Conservation (phyloP, 2,888 invertebrate genomes). For the Drosophila acutilabella region DNA sequence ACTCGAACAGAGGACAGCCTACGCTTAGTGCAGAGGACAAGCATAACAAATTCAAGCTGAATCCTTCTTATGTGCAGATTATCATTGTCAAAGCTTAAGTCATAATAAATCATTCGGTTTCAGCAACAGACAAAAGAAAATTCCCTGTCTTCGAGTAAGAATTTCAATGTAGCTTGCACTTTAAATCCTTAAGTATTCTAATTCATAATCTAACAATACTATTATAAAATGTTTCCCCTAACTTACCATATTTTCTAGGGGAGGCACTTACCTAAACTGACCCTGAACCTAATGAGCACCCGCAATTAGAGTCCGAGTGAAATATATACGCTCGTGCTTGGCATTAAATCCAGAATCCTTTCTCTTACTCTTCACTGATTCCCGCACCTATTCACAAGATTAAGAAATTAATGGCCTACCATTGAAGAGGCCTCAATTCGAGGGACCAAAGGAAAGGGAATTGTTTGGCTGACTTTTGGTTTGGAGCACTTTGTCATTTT, state of each 20-base stretch:
- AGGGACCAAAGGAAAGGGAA: neutral
- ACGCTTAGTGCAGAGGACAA: slow-evolving; percentile 22
- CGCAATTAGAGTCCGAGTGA: slow-evolving; percentile 17
- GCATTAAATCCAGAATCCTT: neutral
- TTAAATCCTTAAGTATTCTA: neutral
- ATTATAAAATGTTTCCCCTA: slow-evolving; percentile 33
- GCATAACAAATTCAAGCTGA: slow-evolving; percentile 36
- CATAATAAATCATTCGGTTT: slow-evolving; percentile 66
- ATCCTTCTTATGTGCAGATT: slow-evolving; percentile 49
- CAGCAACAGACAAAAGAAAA: slow-evolving; percentile 4
- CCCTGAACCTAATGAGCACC: slow-evolving; percentile 20
- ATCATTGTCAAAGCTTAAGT: slow-evolving; percentile 58
- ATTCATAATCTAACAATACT: slow-evolving; percentile 23
- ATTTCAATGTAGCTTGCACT: slow-evolving; percentile 1
- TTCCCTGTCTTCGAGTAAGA: neutral
- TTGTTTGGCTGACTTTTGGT: slow-evolving; percentile 32
- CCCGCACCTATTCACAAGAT: slow-evolving; percentile 33
- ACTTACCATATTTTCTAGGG: slow-evolving; percentile 6
- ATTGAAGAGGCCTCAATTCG: neutral
- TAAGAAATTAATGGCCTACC: slow-evolving; percentile 42
- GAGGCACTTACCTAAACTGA: slow-evolving; percentile 2
- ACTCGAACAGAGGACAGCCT: slow-evolving; percentile 15
- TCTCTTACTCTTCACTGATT: neutral
- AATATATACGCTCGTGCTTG: slow-evolving; percentile 9
- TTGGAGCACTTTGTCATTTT: slow-evolving; percentile 39